These are phyloP conservation scores for Gymnorhina tibicen DNA, from an alignment of 2,113 vertebrate genomes.

Conservation along the genomic window DNA sequence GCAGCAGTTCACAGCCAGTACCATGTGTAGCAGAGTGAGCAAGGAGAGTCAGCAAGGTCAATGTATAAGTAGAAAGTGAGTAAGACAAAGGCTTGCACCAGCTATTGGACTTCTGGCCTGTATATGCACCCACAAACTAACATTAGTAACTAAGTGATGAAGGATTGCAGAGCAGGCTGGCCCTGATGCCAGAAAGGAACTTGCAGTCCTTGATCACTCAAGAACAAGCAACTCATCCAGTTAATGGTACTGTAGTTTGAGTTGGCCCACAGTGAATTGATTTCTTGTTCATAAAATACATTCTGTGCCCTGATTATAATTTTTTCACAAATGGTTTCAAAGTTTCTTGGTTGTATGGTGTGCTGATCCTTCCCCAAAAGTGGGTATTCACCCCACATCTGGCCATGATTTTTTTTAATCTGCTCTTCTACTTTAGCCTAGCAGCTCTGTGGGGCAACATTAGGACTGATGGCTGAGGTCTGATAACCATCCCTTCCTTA, in stretches of 20 bases:
- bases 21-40: not conserved
- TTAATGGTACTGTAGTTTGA: not conserved
- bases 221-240: not conserved
- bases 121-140: not conserved
- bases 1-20: not conserved
- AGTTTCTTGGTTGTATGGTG: not conserved
- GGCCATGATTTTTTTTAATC: not conserved
- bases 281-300: not conserved
- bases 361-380: not conserved
- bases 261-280: not conserved
- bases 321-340: not conserved
- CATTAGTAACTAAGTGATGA: not conserved
- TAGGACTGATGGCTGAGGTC: not conserved
- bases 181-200: not conserved
- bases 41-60: not conserved
- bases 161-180: not conserved
- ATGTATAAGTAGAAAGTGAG: not conserved
- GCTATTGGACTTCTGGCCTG: not conserved
- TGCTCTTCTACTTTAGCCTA: not conserved
- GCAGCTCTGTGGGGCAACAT: not conserved
- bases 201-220: not conserved
- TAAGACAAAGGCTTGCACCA: not conserved
- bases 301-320: not conserved
- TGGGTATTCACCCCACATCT: not conserved
- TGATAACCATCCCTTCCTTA: not conserved